phyloP scores from a whole-genome alignment of 2,113 vertebrate genomes.

The Corythaixoides concolor region DNA sequence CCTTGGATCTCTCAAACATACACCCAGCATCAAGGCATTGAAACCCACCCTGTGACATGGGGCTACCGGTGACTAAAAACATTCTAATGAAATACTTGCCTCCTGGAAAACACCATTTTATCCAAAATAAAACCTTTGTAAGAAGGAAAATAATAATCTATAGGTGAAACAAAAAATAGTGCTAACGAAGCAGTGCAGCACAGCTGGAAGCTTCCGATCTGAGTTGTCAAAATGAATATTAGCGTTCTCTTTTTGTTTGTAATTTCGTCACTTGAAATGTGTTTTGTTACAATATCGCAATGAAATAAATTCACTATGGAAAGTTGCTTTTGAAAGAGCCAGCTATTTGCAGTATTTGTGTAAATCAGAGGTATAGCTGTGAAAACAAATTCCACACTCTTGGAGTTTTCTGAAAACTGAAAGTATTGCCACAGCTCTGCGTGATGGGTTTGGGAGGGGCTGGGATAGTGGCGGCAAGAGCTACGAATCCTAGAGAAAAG shows the following conservation, averaged over 20 bases:
- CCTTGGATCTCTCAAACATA: not conserved
- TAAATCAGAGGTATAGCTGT: not conserved
- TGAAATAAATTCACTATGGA: not conserved
- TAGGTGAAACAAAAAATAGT: not conserved
- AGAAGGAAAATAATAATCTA: not conserved
- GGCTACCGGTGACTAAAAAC: not conserved
- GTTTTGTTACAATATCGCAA: not conserved
- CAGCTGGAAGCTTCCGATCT: not conserved
- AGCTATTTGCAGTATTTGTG: not conserved
- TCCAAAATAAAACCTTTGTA: not conserved
- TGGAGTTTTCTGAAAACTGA: not conserved
- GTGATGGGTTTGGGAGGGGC: not conserved
- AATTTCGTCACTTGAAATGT: not conserved
- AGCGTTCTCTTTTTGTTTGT: not conserved
- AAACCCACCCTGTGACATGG: not conserved
- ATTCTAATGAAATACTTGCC: not conserved
- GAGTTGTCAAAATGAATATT: not conserved
- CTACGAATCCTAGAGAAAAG: not conserved
- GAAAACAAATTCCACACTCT: not conserved
- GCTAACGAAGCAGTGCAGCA: not conserved
- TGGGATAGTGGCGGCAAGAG: not conserved
- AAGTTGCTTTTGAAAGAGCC: not conserved
- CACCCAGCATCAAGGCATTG: not conserved
- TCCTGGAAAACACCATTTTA: not conserved
- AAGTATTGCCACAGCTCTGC: not conserved